A percentile compares a stretch with the other conserved stretches of the same genome.
Evolutionary conservation across 2,888 invertebrate genomes (phyloP).

Genomic region (Sthenelais limicola): DNA sequence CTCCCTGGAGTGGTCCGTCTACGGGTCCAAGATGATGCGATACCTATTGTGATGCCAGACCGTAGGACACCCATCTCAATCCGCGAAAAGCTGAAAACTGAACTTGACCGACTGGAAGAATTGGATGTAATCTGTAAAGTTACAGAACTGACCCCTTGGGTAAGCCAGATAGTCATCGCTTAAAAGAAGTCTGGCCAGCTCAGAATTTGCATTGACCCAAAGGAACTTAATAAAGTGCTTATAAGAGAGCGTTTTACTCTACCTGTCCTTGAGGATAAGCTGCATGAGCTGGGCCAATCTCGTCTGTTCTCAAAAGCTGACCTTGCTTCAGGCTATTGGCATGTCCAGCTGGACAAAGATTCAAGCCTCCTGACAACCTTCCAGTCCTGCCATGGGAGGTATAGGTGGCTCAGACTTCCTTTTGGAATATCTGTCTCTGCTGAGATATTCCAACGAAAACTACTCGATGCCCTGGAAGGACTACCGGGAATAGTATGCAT

Average conservation of each 20-base stretch:
- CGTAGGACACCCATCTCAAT: neutral
- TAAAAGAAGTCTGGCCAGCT: conserved; percentile 3
- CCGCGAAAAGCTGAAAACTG: neutral
- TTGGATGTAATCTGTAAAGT: neutral
- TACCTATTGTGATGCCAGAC: conserved; percentile 7
- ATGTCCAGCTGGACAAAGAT: conserved; percentile 44
- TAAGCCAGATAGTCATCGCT: neutral
- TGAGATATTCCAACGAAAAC: conserved; percentile 49
- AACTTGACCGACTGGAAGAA: neutral
- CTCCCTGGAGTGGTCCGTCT: conserved; percentile 5
- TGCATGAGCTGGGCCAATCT: conserved; percentile 46
- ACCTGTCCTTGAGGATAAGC: conserved; percentile 49
- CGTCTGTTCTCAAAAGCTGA: conserved; percentile 46
- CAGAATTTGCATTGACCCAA: conserved; percentile 49
- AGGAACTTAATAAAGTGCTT: conserved; percentile 47
- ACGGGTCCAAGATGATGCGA: neutral
- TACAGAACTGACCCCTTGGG: neutral
- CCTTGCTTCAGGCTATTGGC: conserved; percentile 45
- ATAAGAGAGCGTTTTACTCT: conserved; percentile 45
- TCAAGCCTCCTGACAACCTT: conserved; percentile 47
- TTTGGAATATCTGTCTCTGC: conserved; percentile 48
- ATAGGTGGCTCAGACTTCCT: conserved; percentile 45
- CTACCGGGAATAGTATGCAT: conserved; percentile 48
- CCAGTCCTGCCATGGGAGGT: conserved; percentile 43
- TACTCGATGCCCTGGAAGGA: conserved; percentile 45